A percentile compares a stretch with the other conserved stretches of the same genome.
These are phyloP conservation scores for Drosophila antonietae DNA, from an alignment of 2,888 invertebrate genomes.

Conservation along the genomic window DNA sequence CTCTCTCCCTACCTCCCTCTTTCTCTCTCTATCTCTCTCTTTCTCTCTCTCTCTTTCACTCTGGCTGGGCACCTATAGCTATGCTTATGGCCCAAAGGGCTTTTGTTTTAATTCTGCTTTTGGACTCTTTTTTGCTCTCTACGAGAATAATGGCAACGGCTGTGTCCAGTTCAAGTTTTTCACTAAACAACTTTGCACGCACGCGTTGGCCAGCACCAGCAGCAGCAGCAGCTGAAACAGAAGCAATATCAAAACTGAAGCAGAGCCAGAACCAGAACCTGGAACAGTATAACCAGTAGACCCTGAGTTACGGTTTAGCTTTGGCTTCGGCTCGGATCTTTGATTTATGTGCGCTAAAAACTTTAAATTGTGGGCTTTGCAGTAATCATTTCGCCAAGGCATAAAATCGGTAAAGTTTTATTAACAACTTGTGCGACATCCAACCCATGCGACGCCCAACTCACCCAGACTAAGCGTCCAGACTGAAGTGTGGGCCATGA, in stretches of 20 bases:
- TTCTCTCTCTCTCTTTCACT: background rate
- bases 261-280: slow-evolving; percentile 4
- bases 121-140: slow-evolving; percentile 22
- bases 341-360: slow-evolving; percentile 72
- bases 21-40: background rate
- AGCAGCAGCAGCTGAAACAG: background rate
- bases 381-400: slow-evolving; percentile 51
- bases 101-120: slow-evolving; percentile 50
- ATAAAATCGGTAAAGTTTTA: slow-evolving; percentile 74
- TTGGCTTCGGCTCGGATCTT: slow-evolving; percentile 46
- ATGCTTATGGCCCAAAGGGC: slow-evolving; percentile 23
- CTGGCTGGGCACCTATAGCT: slow-evolving; percentile 19
- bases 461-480: slow-evolving; percentile 16
- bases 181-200: slow-evolving; percentile 80
- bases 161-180: slow-evolving; percentile 76
- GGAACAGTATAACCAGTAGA: slow-evolving; percentile 3
- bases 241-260: slow-evolving; percentile 1
- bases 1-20: background rate
- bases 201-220: slow-evolving; percentile 43
- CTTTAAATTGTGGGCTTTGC: slow-evolving; percentile 69
- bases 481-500: slow-evolving; percentile 13
- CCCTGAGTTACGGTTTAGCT: slow-evolving; percentile 45
- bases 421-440: slow-evolving; percentile 68
- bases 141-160: slow-evolving; percentile 47
- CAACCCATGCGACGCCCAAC: slow-evolving; percentile 22